phyloP scores from a whole-genome alignment of 2,113 vertebrate genomes.

The Tricholaema leucomelas region DNA sequence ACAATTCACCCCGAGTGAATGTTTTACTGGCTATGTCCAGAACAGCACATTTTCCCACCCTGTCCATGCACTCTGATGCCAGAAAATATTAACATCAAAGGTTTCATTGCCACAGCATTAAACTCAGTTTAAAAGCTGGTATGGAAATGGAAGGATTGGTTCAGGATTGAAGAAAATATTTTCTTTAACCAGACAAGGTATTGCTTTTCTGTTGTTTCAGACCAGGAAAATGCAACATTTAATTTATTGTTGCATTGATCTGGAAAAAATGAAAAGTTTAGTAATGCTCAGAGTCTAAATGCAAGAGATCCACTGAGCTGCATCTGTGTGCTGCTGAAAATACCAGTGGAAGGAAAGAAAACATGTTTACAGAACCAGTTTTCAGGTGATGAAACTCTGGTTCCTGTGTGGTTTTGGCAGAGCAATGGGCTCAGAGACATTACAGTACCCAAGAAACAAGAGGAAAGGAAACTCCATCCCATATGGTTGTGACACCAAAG shows the following conservation, averaged over 20 bases:
- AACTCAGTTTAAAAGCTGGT: neutral
- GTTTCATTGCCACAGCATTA: neutral
- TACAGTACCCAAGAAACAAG: neutral
- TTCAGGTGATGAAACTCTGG: neutral
- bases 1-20: neutral
- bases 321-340: neutral
- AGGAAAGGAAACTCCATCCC: neutral
- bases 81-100: neutral
- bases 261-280: neutral
- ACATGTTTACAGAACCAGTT: neutral
- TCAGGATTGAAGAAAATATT: neutral
- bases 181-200: neutral
- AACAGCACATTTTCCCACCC: neutral
- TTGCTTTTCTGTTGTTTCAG: neutral
- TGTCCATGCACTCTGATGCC: neutral
- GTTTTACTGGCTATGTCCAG: neutral
- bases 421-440: neutral
- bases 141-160: neutral
- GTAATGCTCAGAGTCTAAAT: neutral
- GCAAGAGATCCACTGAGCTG: neutral
- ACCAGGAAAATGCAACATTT: neutral
- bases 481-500: fast-evolving
- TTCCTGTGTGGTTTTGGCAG: neutral
- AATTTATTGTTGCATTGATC: neutral
- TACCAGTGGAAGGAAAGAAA: neutral